Base-by-base conservation (phyloP, 2,888 invertebrate species). In the Leucophenga montana region DNA sequence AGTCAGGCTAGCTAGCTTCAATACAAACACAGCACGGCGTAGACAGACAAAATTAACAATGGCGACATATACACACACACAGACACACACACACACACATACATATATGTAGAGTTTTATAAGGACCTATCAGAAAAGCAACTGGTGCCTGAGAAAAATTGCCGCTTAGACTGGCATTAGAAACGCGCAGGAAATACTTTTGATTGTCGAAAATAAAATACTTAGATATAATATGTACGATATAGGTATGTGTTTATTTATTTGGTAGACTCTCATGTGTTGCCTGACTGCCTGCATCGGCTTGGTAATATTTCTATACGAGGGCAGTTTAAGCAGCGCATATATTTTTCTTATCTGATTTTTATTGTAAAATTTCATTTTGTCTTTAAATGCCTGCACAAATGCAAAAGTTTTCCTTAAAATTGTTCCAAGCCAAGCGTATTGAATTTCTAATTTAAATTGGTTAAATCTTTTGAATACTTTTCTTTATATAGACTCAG, bases 91-190 rank as follows among this genome's bases (percentile, higher is more conserved):
- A 1, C 59, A 59, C n/a, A 53, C n/a, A 18, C 9, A 50, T 4
- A 50, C 50, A 20, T 9, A 53, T 4, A 64, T 64, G 64, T 27
- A 66, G 54, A 20, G 31, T 18, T 16, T n/a, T 61, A 56, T 31
- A 31, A n/a, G 50, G n/a, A 67, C 69, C 68, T 71, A 68, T 14
- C 66, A 53, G 31, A 57, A 64, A 50, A 50, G 50, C 65, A 66
- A 66, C 65, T 66, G 65, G 65, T 66, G 50, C 16, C 33, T 48
- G 18, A 39, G 16, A 4, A 53, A 56, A 27, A 44, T 11, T 50
- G 50, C 31, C 27, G 61, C 61, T 16, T 61, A 14, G 61, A 3
- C 1, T 27, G 39, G 39, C 39, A 39, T 39, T 39, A 39, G 39
- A 39, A 39, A 39, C 9, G 16, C 18, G 22, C 62, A 64, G 62